These are phyloP conservation scores for Acyrthosiphon pisum DNA, from an alignment of 1,140 invertebrate genomes.

Conservation along the genomic window DNA sequence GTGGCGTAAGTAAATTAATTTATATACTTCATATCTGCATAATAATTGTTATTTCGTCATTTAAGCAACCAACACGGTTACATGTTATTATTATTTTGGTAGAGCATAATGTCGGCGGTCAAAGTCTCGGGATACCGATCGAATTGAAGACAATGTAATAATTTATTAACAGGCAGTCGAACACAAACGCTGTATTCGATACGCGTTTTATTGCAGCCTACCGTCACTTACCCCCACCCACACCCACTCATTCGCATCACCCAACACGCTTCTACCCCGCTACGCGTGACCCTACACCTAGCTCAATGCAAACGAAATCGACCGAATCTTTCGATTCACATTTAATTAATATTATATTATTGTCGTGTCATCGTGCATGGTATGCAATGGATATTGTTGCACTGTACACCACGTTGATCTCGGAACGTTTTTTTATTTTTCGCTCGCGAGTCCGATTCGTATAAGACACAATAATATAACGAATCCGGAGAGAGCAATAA, in stretches of 20 bases:
- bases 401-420: background rate
- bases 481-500: background rate
- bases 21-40: background rate
- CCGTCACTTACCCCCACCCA: too few species aligned
- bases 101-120: background rate
- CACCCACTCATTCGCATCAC: too few species aligned
- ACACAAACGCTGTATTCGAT: too few species aligned
- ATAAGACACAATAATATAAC: background rate
- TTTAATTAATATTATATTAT: too few species aligned
- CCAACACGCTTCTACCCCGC: too few species aligned
- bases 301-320: background rate
- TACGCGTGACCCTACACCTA: too few species aligned
- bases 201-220: too few species aligned
- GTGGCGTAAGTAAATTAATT: background rate
- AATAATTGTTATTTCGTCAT: background rate
- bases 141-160: too few species aligned
- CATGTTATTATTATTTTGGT: too few species aligned
- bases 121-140: background rate
- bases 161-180: too few species aligned
- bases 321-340: background rate
- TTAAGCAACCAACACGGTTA: background rate
- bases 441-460: background rate
- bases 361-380: background rate
- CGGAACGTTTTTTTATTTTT: background rate
- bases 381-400: background rate